phyloP scores from a whole-genome alignment of 92 coral and sea anemone genomes.

The Epizoanthus rinbou region DNA sequence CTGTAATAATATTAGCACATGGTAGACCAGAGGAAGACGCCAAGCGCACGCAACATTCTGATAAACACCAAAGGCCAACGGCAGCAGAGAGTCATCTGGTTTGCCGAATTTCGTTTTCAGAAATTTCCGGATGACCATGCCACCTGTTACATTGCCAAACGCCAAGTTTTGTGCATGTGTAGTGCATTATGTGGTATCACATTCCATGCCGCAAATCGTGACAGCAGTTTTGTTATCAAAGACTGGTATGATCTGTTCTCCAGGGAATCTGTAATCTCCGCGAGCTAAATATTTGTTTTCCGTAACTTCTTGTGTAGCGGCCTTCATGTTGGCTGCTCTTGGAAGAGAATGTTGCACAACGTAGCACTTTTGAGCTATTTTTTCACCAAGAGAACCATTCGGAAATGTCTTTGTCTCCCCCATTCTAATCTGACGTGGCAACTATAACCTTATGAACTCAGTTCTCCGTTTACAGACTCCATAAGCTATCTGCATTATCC shows the following conservation, averaged over 20 bases:
- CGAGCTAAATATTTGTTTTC: neutral
- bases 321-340: no score
- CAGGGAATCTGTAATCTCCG: neutral
- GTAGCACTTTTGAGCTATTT: neutral
- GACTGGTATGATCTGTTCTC: constrained; percentile 25
- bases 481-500: constrained; percentile 44
- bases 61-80: constrained; percentile 5
- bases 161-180: neutral
- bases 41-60: neutral
- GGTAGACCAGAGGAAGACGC: neutral
- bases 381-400: neutral
- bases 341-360: no score
- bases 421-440: constrained; percentile 20
- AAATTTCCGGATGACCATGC: neutral
- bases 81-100: neutral
- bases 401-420: neutral
- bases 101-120: constrained; percentile 7
- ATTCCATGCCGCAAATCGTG: neutral
- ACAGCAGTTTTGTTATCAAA: constrained; percentile 37
- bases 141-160: neutral
- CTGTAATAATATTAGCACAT: constrained; percentile 9
- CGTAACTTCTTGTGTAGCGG: neutral
- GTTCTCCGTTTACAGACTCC: constrained; percentile 33
- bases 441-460: constrained; percentile 14
- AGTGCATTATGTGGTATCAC: constrained; percentile 7